phyloP scores from a whole-genome alignment of 2,888 invertebrate species.

The Chaetogeoica ovagalla region DNA sequence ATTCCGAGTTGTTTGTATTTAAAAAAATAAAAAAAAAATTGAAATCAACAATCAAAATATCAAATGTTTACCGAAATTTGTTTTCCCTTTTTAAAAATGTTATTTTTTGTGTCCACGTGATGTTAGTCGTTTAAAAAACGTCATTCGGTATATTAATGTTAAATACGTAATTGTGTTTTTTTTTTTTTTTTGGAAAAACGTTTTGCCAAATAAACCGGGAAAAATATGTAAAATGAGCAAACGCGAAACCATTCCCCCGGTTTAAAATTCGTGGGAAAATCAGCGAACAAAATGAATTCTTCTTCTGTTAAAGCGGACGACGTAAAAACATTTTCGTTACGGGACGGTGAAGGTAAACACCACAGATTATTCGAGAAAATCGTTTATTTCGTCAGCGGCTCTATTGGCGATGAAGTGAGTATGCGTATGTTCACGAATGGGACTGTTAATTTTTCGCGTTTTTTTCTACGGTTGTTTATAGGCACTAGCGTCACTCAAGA shows the following conservation, averaged over 20 bases:
- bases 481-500: constrained; percentile 50
- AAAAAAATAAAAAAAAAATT: too few species aligned
- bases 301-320: constrained; percentile 16
- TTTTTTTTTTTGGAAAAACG: background rate
- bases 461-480: background rate
- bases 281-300: constrained; percentile 12
- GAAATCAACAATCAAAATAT: background rate
- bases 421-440: background rate
- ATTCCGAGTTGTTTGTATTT: constrained; percentile 11
- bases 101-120: background rate
- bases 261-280: background rate
- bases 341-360: constrained; percentile 13
- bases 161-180: background rate
- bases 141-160: background rate
- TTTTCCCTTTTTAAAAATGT: background rate
- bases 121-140: background rate
- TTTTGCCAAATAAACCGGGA: background rate
- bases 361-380: constrained; percentile 55
- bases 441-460: constrained; percentile 9
- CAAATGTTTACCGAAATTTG: background rate
- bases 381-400: constrained; percentile 56
- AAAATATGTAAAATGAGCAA: background rate
- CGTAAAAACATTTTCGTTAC: background rate
- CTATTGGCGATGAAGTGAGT: constrained; percentile 55
- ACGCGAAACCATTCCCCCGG: background rate